These are phyloP conservation scores for Pocota personata DNA, from an alignment of 2,888 invertebrate genomes.

Conservation along the genomic window DNA sequence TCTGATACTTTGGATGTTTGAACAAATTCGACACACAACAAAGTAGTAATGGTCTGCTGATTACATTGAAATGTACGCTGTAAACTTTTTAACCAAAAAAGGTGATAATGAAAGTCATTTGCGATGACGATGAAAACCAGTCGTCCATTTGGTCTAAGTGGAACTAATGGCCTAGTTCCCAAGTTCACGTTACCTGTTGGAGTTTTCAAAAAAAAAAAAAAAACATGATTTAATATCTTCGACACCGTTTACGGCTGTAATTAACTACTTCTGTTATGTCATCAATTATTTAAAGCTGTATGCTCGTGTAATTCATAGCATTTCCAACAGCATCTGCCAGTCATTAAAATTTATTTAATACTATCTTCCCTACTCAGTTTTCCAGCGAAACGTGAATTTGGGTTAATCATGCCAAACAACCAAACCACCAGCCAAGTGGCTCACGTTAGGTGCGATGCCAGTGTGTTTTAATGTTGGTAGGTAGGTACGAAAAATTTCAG, in stretches of 20 bases:
- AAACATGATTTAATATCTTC: slow-evolving; percentile 12
- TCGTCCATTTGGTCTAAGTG: not conserved
- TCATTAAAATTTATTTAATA: slow-evolving; percentile 1
- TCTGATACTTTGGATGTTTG: not conserved
- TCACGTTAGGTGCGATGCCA: not conserved
- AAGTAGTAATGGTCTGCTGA: not conserved
- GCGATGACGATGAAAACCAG: not conserved
- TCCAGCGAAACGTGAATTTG: slow-evolving; percentile 6
- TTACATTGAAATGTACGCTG: not conserved
- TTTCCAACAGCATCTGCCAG: not conserved
- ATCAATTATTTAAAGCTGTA: slow-evolving; percentile 4
- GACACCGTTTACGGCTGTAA: not conserved
- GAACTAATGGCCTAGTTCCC: slow-evolving; percentile 20
- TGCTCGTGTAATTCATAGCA: not conserved
- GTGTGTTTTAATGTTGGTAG: not conserved
- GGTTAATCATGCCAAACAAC: slow-evolving; percentile 8
- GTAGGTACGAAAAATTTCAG: not conserved
- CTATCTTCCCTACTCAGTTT: not conserved
- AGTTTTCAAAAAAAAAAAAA: not conserved
- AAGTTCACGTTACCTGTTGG: not conserved
- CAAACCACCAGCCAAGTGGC: not conserved
- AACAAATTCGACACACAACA: not conserved
- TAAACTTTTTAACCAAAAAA: not conserved
- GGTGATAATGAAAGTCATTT: slow-evolving; percentile 12
- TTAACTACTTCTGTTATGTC: slow-evolving; percentile 18